Base-by-base conservation (phyloP, 1,140 invertebrate genomes). In the Drosophila sp. region DNA sequence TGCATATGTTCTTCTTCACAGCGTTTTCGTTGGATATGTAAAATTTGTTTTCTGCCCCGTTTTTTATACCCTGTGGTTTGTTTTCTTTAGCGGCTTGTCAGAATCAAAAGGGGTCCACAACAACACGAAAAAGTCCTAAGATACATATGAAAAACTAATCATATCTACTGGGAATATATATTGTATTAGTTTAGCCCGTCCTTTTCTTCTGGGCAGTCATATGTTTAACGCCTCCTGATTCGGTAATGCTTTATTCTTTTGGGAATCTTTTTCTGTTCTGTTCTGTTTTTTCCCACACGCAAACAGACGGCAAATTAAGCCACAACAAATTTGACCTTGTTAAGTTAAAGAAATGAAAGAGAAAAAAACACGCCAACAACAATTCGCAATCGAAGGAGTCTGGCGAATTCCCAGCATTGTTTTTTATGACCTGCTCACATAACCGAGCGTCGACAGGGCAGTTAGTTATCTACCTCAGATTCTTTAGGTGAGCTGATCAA, bases 301-400 rank as follows among this genome's bases (percentile, higher is more conserved):
- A 6, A 29, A 45, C 56, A 40, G 57, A 36, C 25, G 36, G 43
- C 45, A 71, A 70, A 80, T 71, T 61, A 69, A 87, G 69, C 66
- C 71, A 70, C 61, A 78, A 89, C 67, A 76, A 83, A 72, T 69
- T 77, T 87, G 83, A 87, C 83, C 83, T 87, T 87, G 83, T 87
- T 89, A 77, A 69, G 65, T 66, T 67, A 69, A 11, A 40, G 36
- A 56, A 34, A 50, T 32, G 21, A 71, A 57, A 36, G 50, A 11
- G 18, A 21, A 53, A 29, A 50, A 54, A 46, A 59, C 56, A 40
- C 32, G 21, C 1, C 38, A 50, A 29, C 46, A 32, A 32, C 13
- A 32, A 13, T 50, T 29, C 46, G 25, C 46, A 50, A 13, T 1
- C 13, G 27, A 56, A 64, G 40, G 64, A 50, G 64, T 38, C 71